A percentile compares a stretch with the other conserved stretches of the same genome.
Evolutionary conservation across 2,113 vertebrate species (phyloP).

Genomic region (Daphoenositta chrysoptera): DNA sequence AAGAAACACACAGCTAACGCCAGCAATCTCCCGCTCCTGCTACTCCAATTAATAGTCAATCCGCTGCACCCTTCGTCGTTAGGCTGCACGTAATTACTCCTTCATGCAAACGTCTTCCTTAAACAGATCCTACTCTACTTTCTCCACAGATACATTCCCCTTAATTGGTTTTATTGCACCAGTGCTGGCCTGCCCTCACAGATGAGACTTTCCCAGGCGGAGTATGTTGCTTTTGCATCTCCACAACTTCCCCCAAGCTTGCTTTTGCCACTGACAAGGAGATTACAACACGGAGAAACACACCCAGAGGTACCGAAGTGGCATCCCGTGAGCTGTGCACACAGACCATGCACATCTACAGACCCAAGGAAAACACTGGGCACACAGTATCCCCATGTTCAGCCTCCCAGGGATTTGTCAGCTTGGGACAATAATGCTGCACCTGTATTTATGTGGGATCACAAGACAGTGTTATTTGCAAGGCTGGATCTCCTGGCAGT

Average conservation of each 20-base stretch:
- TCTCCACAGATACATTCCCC: not conserved
- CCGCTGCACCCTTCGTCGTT: not conserved
- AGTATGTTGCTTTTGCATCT: not conserved
- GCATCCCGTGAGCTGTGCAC: fast-evolving
- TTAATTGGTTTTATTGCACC: conserved; percentile 39
- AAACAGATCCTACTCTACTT: conserved; percentile 40
- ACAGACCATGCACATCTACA: fast-evolving
- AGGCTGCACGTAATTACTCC: conserved; percentile 18
- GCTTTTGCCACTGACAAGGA: not conserved
- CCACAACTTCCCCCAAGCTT: not conserved
- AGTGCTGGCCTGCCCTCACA: not conserved
- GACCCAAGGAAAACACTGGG: not conserved
- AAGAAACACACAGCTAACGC: conserved; percentile 9
- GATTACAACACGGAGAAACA: not conserved
- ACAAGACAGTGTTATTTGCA: not conserved
- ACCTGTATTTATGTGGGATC: fast-evolving
- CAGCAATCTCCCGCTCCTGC: not conserved
- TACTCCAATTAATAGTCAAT: conserved; percentile 54
- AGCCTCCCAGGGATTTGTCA: not conserved
- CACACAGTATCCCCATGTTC: not conserved
- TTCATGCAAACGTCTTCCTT: conserved; percentile 6
- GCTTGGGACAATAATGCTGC: fast-evolving
- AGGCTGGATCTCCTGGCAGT: not conserved
- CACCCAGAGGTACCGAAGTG: not conserved
- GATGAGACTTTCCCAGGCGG: not conserved